Evolutionary conservation across 1,140 invertebrate genomes (phyloP), one percentile per base, ranked within the genome.

Genomic region (Hylaeus anthracinus): DNA sequence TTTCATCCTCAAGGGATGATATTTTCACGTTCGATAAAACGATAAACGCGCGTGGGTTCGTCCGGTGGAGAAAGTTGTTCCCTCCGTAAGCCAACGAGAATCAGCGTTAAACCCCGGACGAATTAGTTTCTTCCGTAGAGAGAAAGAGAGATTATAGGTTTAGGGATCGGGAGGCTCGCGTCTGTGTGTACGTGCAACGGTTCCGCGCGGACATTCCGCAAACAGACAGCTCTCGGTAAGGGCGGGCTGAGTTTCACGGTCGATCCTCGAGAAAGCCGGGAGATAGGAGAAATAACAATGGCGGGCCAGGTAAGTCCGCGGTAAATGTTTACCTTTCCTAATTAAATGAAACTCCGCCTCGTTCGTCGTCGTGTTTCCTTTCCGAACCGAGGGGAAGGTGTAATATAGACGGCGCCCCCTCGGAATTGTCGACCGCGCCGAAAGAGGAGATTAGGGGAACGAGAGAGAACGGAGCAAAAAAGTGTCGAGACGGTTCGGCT

Each of bases 321-420:
- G 37, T 48, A 61, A 85, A 86, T 78, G 48, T 86, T 86, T 86
- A 55, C 41, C 63, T 72, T 81, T 65, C 2, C 74, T 82, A 85
- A 86, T 86, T 81, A 86, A 82, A 86, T 82, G 72, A 86, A 77
- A 60, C 58, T 45, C 43, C 51, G 9, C 39, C 39, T 37, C 5
- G n/a, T 65, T 80, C 26, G n/a, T 70, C 74, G 43, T 12, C 10
- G 53, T 51, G 53, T 65, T 51, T 14, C 14, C 64, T 58, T 76
- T 60, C 26, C 26, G 45, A 58, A 45, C 6, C 26, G 61, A 41
- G 39, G 8, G 39, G 6, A 66, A 37, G 0, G n/a, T 37, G 41
- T 2, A 67, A 75, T 6, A n/a, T 1, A 39, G 56, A 15, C 61
- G 39, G 10, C 5, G 26, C 9, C 6, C 4, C 12, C 15, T 39